phyloP scores from a whole-genome alignment of 1,140 invertebrate genomes.

The Penaeus indicus region DNA sequence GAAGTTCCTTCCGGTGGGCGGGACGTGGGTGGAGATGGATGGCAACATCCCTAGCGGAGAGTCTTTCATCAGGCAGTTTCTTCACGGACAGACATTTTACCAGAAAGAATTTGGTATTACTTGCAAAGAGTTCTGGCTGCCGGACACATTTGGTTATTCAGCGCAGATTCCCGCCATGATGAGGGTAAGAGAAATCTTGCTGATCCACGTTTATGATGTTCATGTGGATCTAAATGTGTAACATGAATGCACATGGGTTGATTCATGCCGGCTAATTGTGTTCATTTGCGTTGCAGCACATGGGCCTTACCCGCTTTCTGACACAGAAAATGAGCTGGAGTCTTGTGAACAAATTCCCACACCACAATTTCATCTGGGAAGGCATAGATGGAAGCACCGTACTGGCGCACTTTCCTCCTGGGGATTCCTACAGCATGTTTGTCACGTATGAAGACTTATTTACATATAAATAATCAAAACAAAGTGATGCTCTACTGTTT shows the following conservation, averaged over 20 bases:
- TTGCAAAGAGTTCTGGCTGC: constrained; percentile 74
- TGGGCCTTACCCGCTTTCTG: constrained; percentile 73
- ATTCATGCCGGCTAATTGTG: no score
- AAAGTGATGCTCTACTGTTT: background rate
- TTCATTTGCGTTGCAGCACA: constrained; percentile 65
- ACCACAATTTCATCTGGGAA: constrained; percentile 75
- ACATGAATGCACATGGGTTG: no score
- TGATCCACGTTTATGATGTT: no score
- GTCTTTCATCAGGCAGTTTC: constrained; percentile 74
- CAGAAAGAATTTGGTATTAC: constrained; percentile 72
- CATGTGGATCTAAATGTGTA: no score
- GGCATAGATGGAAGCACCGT: constrained; percentile 74
- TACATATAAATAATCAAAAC: no score
- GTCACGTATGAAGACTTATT: constrained; percentile 62
- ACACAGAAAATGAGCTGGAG: constrained; percentile 76
- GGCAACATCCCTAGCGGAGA: constrained; percentile 75
- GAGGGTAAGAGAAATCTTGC: constrained; percentile 64
- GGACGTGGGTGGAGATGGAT: constrained; percentile 76
- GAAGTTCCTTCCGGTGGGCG: constrained; percentile 65
- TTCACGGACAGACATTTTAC: constrained; percentile 75
- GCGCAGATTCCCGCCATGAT: constrained; percentile 76
- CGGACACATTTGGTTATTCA: constrained; percentile 76
- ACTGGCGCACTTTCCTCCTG: constrained; percentile 75
- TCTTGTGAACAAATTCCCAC: constrained; percentile 75
- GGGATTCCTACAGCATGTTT: constrained; percentile 72